Evolutionary conservation across 2,113 vertebrate species (phyloP).

Genomic region (Microcebus lehilahytsara): DNA sequence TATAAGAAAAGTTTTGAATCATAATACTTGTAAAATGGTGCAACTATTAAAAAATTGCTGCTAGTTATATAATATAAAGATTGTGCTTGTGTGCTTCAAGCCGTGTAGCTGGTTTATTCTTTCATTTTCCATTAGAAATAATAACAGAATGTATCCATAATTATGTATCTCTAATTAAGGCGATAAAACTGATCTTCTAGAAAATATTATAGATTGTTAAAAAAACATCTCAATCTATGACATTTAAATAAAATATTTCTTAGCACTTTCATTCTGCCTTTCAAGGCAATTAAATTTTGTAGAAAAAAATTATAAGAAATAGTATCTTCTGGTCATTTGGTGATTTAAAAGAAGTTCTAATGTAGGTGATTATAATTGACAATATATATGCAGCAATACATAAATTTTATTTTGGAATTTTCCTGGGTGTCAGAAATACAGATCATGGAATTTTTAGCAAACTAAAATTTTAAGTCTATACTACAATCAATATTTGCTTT

Average conservation of each 20-base stretch:
- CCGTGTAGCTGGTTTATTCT: not conserved
- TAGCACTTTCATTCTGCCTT: slow-evolving; percentile 14
- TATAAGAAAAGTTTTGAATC: slow-evolving; percentile 67
- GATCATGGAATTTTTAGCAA: not conserved
- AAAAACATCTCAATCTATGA: not conserved
- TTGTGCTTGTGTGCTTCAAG: not conserved
- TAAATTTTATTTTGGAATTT: not conserved
- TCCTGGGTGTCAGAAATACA: not conserved
- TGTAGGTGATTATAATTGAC: not conserved
- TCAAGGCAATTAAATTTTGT: not conserved
- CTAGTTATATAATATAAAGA: not conserved
- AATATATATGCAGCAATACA: not conserved
- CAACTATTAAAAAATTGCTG: not conserved
- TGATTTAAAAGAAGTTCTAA: not conserved
- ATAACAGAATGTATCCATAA: not conserved
- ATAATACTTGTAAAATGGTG: slow-evolving; percentile 34
- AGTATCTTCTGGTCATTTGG: not conserved
- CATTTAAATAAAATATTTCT: not conserved
- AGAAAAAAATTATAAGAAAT: not conserved
- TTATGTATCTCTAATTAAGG: not conserved
- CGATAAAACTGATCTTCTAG: not conserved
- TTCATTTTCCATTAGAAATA: not conserved
- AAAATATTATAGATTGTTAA: not conserved
- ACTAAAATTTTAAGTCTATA: not conserved
- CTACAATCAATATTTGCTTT: slow-evolving; percentile 5